phyloP scores from a whole-genome alignment of 2,113 vertebrate species.

The human region GRCh38 chr11:8653001-8653500 shows the following conservation, averaged over 20 bases:
- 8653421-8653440: neutral
- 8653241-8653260: no score
- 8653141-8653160: neutral
- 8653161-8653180: neutral
- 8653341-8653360: neutral
- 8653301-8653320: neutral
- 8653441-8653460: neutral
- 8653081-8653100: neutral
- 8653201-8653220: neutral
- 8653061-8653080: conserved; percentile 28
- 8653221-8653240: neutral
- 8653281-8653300: neutral
- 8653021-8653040: conserved; percentile 23
- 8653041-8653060: neutral
- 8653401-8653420: neutral
- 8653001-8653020: conserved; percentile 28
- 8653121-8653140: conserved; percentile 30
- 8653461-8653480: neutral
- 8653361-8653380: neutral
- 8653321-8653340: neutral
- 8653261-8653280: neutral
- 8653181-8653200: neutral
- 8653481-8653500: neutral
- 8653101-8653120: neutral
- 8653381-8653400: conserved; percentile 33